phyloP scores from a whole-genome alignment of 2,888 invertebrate genomes.

The Anagyrus pseudococci region DNA sequence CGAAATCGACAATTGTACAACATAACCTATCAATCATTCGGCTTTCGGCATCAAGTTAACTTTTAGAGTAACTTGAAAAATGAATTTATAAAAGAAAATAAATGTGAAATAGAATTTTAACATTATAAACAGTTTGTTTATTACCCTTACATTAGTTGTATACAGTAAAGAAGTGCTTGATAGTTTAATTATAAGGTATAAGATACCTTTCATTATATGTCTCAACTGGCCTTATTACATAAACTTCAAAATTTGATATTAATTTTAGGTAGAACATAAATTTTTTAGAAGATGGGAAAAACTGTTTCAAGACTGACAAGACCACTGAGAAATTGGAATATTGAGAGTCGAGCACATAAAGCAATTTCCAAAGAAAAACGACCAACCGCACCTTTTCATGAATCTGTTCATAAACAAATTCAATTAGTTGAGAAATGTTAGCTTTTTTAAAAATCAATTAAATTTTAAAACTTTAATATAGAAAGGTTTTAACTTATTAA shows the following conservation, averaged over 20 bases:
- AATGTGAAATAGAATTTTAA: too few species aligned
- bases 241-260: background rate
- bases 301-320: conserved; percentile 67
- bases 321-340: conserved; percentile 73
- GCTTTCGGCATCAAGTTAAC: too few species aligned
- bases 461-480: background rate
- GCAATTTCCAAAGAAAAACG: conserved; percentile 72
- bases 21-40: too few species aligned
- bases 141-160: background rate
- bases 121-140: background rate
- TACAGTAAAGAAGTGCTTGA: background rate
- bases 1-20: too few species aligned
- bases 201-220: background rate
- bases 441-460: conserved; percentile 14
- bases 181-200: background rate
- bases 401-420: conserved; percentile 69
- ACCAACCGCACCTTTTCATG: conserved; percentile 73
- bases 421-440: conserved; percentile 67
- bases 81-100: background rate
- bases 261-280: background rate
- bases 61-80: too few species aligned
- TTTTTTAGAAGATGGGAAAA: conserved; percentile 68
- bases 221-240: background rate
- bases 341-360: conserved; percentile 78
- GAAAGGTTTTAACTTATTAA: conserved; percentile 2